Base-by-base conservation (phyloP, 2,797 vertebrate genomes). In the Aythya fuligula region DNA sequence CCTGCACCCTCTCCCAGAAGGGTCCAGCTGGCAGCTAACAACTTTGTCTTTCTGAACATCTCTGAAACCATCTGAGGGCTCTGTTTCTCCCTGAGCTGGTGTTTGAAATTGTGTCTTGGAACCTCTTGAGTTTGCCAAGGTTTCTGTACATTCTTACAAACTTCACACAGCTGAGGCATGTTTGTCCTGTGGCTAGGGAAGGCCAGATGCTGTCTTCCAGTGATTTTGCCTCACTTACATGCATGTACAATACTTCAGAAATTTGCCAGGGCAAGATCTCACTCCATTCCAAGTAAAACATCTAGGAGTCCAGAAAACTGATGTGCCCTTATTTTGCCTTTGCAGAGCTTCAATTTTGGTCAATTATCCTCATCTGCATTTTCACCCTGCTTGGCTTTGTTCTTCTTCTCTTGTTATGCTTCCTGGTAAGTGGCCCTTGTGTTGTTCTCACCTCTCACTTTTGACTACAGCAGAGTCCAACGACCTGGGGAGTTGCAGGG, bases 301-400 rank as follows among this genome's bases (percentile, higher is more conserved):
- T 27, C n/a, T 47, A 53, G 8, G 14, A 56, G 16, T 36, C 64
- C 14, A 45, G 61, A 82, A 81, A 36, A 8, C 11, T 86, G 25
- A 82, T 2, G 1, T 72, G 9, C 11, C 5, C 8, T 30, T 36
- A 32, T 86, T 62, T 88, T 67, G 12, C 34, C 15, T 76, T 69
- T 85, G 25, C 91, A 97, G 97, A 70, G 21, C 84, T 97, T 20
- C 95, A 96, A 60, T 97, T 62, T 56, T 98, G 97, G 97, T 97
- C 95, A 38, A 97, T 98, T 65, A 97, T 97, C 87, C 95, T 98
- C 66, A 97, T 98, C 51, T 96, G 97, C 9, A 21, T 98, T 21
- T 95, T 95, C 24, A 39, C 72, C 53, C 89, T 98, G 36, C 43
- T 98, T 51, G 95, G 86, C 13, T 96, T 97, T 47, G 2, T 97